Conservation (phyloP, 2,888 invertebrate species). For the Seira ritae region DNA sequence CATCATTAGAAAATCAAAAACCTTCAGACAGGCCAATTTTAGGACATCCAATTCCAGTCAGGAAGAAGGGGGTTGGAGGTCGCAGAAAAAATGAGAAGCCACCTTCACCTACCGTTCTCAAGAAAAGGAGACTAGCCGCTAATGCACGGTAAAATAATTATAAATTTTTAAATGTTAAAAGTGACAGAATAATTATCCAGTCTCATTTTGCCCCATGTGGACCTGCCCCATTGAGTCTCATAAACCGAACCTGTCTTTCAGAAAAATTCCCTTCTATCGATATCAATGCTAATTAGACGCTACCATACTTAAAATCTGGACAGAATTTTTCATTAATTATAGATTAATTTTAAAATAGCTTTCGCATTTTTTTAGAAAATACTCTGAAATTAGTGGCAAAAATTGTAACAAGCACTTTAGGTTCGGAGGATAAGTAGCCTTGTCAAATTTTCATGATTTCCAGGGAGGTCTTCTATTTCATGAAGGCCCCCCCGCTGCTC, state of each 20-base stretch:
- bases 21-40: background rate
- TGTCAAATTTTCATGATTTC: conserved; percentile 25
- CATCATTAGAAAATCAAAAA: conserved; percentile 12
- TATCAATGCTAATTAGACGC: too few species aligned
- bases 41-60: conserved; percentile 8
- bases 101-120: conserved; percentile 67
- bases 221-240: too few species aligned
- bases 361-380: too few species aligned
- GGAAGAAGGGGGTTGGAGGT: conserved; percentile 72
- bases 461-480: conserved; percentile 55
- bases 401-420: too few species aligned
- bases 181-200: background rate
- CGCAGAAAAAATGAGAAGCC: conserved; percentile 72
- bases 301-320: too few species aligned
- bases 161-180: background rate
- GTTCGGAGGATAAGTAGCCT: too few species aligned
- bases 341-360: too few species aligned
- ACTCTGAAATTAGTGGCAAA: too few species aligned
- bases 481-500: conserved; percentile 40
- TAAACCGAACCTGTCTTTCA: too few species aligned
- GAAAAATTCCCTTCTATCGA: too few species aligned
- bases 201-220: conserved; percentile 31
- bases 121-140: conserved; percentile 69
- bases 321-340: too few species aligned
- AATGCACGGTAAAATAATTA: conserved; percentile 68